A percentile compares a stretch with the other conserved stretches of the same genome.
Conservation (phyloP, 1,140 invertebrate species). For the Mizuhopecten yessoensis region DNA sequence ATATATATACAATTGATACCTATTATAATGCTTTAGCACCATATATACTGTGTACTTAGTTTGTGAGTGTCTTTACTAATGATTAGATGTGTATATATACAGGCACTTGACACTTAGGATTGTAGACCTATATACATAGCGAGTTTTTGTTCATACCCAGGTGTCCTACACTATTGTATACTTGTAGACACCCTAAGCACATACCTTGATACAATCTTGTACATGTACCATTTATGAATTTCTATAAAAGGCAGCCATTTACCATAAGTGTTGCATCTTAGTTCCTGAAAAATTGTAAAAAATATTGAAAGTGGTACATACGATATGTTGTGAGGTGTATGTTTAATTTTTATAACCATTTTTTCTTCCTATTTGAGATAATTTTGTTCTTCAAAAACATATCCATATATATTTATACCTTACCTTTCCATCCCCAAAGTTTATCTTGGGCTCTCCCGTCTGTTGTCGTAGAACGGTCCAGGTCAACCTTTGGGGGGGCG, state of each 20-base stretch:
- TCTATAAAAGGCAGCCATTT: background rate
- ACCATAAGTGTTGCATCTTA: too few relatives aligned
- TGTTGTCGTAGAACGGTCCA: background rate
- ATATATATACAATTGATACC: background rate
- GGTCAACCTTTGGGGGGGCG: background rate
- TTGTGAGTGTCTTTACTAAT: constrained; percentile 20
- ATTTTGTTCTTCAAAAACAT: constrained; percentile 19
- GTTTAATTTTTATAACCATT: constrained; percentile 32
- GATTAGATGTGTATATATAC: background rate
- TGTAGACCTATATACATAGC: background rate
- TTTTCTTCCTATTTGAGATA: constrained; percentile 12
- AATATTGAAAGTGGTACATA: background rate
- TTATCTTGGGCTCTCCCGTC: background rate
- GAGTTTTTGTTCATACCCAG: constrained; percentile 11
- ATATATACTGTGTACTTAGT: constrained; percentile 10
- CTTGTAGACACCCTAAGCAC: background rate
- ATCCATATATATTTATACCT: background rate
- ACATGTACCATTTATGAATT: background rate
- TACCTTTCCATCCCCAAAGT: background rate
- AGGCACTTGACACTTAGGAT: background rate
- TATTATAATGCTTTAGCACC: constrained; percentile 23
- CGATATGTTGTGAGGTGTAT: background rate
- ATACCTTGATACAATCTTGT: background rate
- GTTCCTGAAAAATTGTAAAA: background rate
- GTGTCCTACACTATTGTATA: constrained; percentile 3